phyloP scores from a whole-genome alignment of 2,113 vertebrate genomes.

The Hippocampus mohnikei region DNA sequence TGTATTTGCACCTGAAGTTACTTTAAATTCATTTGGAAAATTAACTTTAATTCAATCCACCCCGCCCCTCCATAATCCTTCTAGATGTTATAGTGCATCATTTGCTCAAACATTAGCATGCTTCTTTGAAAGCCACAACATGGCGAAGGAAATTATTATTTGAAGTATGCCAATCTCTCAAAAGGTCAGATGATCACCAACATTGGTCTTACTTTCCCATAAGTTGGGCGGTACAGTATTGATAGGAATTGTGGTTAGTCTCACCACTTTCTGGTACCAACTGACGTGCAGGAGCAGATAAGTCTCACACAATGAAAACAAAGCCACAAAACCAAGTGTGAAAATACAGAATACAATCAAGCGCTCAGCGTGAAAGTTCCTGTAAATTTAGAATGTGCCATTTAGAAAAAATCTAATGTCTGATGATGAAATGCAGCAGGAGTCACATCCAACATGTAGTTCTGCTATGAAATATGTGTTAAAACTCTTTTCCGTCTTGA shows the following conservation, averaged over 20 bases:
- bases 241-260: constrained; percentile 18
- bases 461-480: constrained; percentile 9
- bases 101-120: not conserved
- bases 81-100: no score
- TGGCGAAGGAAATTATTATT: not conserved
- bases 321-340: constrained; percentile 33
- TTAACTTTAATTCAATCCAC: no score
- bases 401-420: not conserved
- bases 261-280: constrained; percentile 53
- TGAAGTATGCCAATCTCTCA: not conserved
- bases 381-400: not conserved
- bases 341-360: not conserved
- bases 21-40: no score
- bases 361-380: not conserved
- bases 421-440: not conserved
- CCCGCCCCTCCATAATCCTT: no score
- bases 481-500: constrained; percentile 14
- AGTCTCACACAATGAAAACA: not conserved
- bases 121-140: not conserved
- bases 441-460: not conserved
- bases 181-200: not conserved
- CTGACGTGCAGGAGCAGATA: constrained; percentile 19
- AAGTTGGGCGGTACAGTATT: constrained; percentile 23
- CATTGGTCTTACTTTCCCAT: constrained; percentile 46
- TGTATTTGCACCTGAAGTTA: no score